A percentile compares a stretch with the other conserved stretches of the same genome.
Conservation (phyloP, 2,888 invertebrate species). For the Ariolimax columbianus region DNA sequence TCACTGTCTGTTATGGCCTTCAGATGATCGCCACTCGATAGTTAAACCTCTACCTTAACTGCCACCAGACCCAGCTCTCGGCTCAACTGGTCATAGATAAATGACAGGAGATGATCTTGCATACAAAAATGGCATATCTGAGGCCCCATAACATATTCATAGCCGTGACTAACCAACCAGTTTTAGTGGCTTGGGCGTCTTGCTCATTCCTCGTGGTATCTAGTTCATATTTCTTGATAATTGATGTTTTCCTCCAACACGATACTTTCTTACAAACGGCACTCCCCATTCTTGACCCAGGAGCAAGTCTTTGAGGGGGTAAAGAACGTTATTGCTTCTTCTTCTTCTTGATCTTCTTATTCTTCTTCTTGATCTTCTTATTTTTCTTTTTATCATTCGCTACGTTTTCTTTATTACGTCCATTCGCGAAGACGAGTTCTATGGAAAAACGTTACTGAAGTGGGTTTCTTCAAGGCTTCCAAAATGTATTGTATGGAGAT, state of each 20-base stretch:
- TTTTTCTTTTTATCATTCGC: too few relatives aligned
- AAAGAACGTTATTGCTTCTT: too few relatives aligned
- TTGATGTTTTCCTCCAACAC: neutral
- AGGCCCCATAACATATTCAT: conserved; percentile 24
- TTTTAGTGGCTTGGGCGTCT: neutral
- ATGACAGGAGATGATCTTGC: neutral
- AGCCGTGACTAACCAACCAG: conserved; percentile 28
- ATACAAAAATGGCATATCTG: neutral
- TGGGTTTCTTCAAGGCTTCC: too few relatives aligned
- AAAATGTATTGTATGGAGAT: too few relatives aligned
- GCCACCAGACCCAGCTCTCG: neutral
- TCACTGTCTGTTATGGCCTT: neutral
- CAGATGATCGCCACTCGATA: neutral
- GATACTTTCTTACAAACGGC: too few relatives aligned
- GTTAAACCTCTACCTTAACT: neutral
- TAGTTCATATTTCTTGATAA: conserved; percentile 17
- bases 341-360: too few relatives aligned
- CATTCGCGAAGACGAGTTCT: too few relatives aligned
- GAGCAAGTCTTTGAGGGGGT: too few relatives aligned
- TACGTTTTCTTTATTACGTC: too few relatives aligned
- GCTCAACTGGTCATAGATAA: neutral
- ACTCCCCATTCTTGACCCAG: too few relatives aligned
- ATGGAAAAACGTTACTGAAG: too few relatives aligned
- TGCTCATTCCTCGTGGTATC: neutral
- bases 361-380: too few relatives aligned